Evolutionary conservation across 2,113 vertebrate genomes (phyloP), one percentile per base, ranked within the genome.

Genomic region (Alethe castanea): DNA sequence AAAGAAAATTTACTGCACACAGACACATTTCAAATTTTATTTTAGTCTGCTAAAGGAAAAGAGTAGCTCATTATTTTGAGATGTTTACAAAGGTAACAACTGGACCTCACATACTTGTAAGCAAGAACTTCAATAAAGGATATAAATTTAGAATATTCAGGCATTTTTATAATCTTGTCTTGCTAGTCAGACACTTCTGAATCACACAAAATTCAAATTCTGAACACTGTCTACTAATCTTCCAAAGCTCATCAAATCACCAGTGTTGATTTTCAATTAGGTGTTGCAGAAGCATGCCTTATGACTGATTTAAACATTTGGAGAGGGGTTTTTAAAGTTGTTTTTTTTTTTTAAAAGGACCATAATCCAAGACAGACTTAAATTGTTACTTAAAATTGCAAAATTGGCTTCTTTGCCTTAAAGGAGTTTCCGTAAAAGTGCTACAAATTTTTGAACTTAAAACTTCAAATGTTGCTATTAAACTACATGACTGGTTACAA

Each of bases 181-280:
- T 65, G 53, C 71, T 44, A 62, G 17, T 73, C 52, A 86, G 57
- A 57, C 36, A 78, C 23, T 11, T 81, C 40, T 40, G 25, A 71
- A 88, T 57, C 70, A 85, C 81, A 44, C 9, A 38, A 93, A 95
- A 70, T 64, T 86, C 60, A 92, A 74, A 92, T 70, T 87, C 86
- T 64, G 59, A 65, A 82, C 31, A 40, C 48, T 64, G 19, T 24
- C 57, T 77, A 38, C 59, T 82, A 59, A 97, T 87, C 78, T 88
- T 92, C 62, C 59, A 77, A 62, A 71, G 70, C 78, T 91, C 89
- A 95, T 82, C 78, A 92, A 81, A 91, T 87, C 81, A 33, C 74
- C 11, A 54, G 18, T 35, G 61, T 16, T 87, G 84, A 92, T 85
- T 95, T 95, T 89, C 91, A 92, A 84, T 87, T 65, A 95, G 70